Percentiles rank a stretch among this genome's conserved stretches.
phyloP scores from a whole-genome alignment of 2,797 vertebrate genomes.

The Calcarius lapponicus region DNA sequence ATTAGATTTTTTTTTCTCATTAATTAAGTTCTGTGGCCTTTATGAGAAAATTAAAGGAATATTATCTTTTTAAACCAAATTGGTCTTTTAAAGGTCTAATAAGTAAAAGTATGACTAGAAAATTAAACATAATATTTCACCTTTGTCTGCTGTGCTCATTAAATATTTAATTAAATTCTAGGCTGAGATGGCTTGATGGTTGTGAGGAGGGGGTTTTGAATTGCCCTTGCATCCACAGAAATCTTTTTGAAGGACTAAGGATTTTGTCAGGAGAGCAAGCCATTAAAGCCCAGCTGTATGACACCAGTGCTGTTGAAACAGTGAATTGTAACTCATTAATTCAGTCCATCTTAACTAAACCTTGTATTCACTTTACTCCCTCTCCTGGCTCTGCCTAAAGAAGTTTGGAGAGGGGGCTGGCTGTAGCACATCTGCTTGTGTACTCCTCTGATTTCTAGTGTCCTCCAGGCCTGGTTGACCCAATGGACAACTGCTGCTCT shows the following conservation, averaged over 20 bases:
- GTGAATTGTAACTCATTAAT: background rate
- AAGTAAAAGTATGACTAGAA: slow-evolving; percentile 59
- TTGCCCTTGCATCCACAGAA: background rate
- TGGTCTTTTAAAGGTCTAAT: slow-evolving; percentile 61
- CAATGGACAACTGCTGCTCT: background rate
- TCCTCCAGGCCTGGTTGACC: background rate
- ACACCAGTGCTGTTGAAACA: background rate
- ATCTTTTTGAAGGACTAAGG: background rate
- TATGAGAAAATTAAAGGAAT: slow-evolving; percentile 64
- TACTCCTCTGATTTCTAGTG: background rate
- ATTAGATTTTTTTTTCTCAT: slow-evolving; percentile 21
- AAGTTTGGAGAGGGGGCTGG: background rate
- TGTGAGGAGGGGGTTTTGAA: background rate
- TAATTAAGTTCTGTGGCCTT: slow-evolving; percentile 65
- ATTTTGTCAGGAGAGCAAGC: background rate
- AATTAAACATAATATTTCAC: slow-evolving; percentile 63
- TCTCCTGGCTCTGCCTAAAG: background rate
- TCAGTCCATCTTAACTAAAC: background rate
- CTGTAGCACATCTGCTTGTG: background rate
- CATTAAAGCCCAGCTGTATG: background rate
- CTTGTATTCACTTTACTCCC: background rate
- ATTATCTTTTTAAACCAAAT: slow-evolving; percentile 61
- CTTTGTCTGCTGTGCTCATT: slow-evolving; percentile 63
- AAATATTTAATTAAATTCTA: slow-evolving; percentile 71
- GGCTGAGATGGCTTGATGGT: background rate